A percentile compares a stretch with the other conserved stretches of the same genome.
These are phyloP conservation scores for Ligdia adustata DNA, from an alignment of 2,888 invertebrate genomes.

Conservation along the genomic window DNA sequence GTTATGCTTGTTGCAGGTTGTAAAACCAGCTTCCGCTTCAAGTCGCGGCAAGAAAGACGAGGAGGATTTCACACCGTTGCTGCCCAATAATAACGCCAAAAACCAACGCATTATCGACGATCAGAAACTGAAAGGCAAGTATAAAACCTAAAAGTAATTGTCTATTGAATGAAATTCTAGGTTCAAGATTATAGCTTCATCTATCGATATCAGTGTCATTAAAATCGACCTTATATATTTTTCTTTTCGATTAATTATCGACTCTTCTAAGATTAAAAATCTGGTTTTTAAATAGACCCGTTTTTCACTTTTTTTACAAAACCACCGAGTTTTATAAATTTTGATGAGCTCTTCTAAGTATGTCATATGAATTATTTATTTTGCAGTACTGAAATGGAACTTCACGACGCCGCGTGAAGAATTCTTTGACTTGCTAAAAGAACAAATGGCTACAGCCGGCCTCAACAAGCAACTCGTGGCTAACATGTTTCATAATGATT, in stretches of 20 bases:
- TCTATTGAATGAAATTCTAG: no score
- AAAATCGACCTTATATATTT: no score
- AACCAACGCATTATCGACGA: slow-evolving; percentile 97
- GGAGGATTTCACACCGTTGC: slow-evolving; percentile 90
- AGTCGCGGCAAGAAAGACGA: slow-evolving; percentile 91
- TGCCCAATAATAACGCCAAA: slow-evolving; percentile 93
- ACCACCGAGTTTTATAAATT: no score
- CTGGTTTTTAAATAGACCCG: no score
- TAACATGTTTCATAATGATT: slow-evolving; percentile 98
- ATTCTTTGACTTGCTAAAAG: slow-evolving; percentile 95
- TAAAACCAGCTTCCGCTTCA: slow-evolving; percentile 68
- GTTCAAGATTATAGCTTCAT: no score
- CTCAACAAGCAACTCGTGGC: slow-evolving; percentile 93
- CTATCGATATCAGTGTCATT: no score
- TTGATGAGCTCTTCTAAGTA: no score
- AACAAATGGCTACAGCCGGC: slow-evolving; percentile 94
- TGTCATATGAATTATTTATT: no score
- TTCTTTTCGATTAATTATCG: no score
- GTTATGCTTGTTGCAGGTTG: slow-evolving; percentile 47
- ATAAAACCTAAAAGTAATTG: no score
- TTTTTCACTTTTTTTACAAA: no score
- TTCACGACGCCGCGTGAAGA: slow-evolving; percentile 97
- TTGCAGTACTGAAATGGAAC: slow-evolving; percentile 94
- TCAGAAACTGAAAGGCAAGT: slow-evolving; percentile 90
- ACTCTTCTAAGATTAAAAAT: no score